These are phyloP conservation scores for Chymomyza amoena DNA, from an alignment of 2,888 invertebrate genomes.

Conservation along the genomic window DNA sequence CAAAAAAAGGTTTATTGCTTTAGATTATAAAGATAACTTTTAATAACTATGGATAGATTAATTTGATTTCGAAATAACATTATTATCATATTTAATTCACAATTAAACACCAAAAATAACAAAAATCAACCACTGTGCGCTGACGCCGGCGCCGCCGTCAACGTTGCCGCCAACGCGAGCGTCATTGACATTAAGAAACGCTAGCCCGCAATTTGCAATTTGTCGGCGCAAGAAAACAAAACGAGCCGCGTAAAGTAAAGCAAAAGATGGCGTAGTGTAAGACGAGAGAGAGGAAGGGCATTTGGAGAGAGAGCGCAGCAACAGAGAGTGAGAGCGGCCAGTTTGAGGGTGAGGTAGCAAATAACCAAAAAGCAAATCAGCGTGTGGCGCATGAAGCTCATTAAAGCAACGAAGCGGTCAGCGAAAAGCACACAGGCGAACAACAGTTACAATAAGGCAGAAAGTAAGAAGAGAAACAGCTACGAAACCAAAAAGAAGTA, in stretches of 20 bases:
- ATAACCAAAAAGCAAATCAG: slow-evolving; percentile 3
- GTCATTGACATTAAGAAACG: slow-evolving; percentile 7
- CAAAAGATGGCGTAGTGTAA: background rate
- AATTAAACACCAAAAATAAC: no score
- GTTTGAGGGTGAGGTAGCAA: background rate
- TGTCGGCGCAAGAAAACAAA: background rate
- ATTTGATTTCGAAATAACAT: no score
- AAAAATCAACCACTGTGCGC: no score
- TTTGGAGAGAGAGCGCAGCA: background rate
- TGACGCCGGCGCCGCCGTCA: background rate
- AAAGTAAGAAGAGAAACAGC: background rate
- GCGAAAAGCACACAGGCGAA: background rate
- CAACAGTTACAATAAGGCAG: background rate
- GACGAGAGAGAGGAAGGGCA: background rate
- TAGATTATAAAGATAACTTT: no score
- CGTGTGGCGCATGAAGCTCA: slow-evolving; percentile 7
- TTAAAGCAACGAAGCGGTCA: slow-evolving; percentile 2
- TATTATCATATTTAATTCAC: no score
- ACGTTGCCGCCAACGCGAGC: background rate
- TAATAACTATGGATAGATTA: no score
- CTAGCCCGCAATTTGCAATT: slow-evolving; percentile 6
- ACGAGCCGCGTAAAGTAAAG: background rate
- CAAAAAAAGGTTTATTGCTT: no score
- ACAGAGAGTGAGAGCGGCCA: background rate
- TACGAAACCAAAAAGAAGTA: background rate